Evolutionary conservation across 2,888 invertebrate species (phyloP).

Genomic region (Digitonthophagus gazella): DNA sequence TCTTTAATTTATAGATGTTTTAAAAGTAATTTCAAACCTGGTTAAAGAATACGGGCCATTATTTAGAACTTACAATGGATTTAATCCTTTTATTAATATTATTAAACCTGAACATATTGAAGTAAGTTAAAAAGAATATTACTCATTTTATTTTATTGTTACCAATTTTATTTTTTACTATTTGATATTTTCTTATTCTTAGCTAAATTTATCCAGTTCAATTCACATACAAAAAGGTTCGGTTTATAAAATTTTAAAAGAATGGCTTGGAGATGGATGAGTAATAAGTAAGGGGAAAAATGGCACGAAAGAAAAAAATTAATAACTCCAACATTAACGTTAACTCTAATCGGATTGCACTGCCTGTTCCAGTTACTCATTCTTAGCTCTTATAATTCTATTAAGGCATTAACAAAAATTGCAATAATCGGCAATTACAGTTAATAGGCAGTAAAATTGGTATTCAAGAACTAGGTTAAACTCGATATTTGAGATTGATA

Average conservation of each 20-base stretch:
- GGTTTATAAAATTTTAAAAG: slow-evolving; percentile 32
- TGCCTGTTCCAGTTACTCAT: too few species aligned
- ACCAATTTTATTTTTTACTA: too few species aligned
- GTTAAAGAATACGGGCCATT: slow-evolving; percentile 27
- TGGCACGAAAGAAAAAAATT: slow-evolving; percentile 39
- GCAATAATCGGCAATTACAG: too few species aligned
- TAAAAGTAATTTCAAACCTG: background rate
- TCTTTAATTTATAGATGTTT: background rate
- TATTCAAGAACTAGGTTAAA: too few species aligned
- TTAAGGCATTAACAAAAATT: too few species aligned
- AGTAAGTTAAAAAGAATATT: too few species aligned
- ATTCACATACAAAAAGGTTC: slow-evolving; percentile 34
- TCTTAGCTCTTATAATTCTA: too few species aligned
- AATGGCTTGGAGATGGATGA: slow-evolving; percentile 33
- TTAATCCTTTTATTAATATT: slow-evolving; percentile 33
- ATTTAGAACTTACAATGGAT: slow-evolving; percentile 37
- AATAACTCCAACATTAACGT: slow-evolving; percentile 42
- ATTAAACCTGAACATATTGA: slow-evolving; percentile 37
- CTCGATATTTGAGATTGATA: too few species aligned
- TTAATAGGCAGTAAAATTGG: too few species aligned
- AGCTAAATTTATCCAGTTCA: slow-evolving; percentile 35
- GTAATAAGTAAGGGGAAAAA: slow-evolving; percentile 36
- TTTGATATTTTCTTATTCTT: slow-evolving; percentile 23
- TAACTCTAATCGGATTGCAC: too few species aligned
- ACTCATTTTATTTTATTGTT: too few species aligned